phyloP scores from a whole-genome alignment of 2,888 invertebrate species.

The Diloba caeruleocephala region DNA sequence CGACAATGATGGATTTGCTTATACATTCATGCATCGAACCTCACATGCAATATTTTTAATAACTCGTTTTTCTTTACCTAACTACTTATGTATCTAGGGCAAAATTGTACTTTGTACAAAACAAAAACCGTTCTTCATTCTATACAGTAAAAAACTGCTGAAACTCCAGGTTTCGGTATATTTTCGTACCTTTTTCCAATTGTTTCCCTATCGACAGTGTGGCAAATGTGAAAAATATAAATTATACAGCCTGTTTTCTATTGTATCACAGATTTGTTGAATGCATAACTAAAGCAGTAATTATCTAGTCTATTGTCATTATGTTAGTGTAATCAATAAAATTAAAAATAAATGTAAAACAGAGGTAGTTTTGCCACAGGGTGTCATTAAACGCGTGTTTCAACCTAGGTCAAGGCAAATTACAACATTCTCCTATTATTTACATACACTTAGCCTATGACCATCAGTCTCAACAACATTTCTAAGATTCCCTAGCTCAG shows the following conservation, averaged over 20 bases:
- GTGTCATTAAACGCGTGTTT: slow-evolving; percentile 76
- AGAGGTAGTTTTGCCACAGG: slow-evolving; percentile 83
- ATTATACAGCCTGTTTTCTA: slow-evolving; percentile 77
- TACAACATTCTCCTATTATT: slow-evolving; percentile 88
- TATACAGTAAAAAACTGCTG: slow-evolving; percentile 79
- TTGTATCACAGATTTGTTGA: slow-evolving; percentile 87
- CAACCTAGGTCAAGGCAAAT: slow-evolving; percentile 87
- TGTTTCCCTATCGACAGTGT: slow-evolving; percentile 71
- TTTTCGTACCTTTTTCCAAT: slow-evolving; percentile 65
- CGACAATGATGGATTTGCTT: slow-evolving; percentile 75
- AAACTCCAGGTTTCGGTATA: slow-evolving; percentile 67
- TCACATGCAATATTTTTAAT: slow-evolving; percentile 78
- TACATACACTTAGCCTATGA: slow-evolving; percentile 88
- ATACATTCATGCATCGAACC: slow-evolving; percentile 81
- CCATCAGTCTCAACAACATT: slow-evolving; percentile 87
- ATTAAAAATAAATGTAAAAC: slow-evolving; percentile 60
- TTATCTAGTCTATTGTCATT: slow-evolving; percentile 71
- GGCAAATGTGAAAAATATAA: slow-evolving; percentile 75
- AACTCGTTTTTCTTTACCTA: slow-evolving; percentile 85
- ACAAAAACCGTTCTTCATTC: slow-evolving; percentile 78
- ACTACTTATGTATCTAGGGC: slow-evolving; percentile 88
- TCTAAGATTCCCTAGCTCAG: slow-evolving; percentile 83
- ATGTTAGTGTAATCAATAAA: slow-evolving; percentile 60
- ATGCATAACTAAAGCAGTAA: slow-evolving; percentile 77
- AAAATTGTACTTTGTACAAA: slow-evolving; percentile 89